phyloP scores from a whole-genome alignment of 2,113 vertebrate species.

The Elachura formosa region DNA sequence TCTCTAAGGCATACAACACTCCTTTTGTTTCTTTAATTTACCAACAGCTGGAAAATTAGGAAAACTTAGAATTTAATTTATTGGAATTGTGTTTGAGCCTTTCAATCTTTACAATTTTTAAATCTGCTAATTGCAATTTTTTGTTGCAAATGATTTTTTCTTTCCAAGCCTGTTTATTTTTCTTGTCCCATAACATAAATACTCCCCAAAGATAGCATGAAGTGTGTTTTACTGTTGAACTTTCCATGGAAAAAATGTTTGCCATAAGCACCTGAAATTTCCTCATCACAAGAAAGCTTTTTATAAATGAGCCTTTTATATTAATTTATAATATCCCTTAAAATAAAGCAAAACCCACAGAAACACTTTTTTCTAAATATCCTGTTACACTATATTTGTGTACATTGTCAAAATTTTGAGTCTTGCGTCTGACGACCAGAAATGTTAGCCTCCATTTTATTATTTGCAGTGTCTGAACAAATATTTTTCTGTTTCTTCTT shows the following conservation, averaged over 20 bases:
- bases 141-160: background rate
- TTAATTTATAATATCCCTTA: background rate
- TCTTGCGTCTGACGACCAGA: background rate
- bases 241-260: background rate
- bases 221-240: background rate
- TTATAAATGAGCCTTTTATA: background rate
- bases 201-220: background rate
- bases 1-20: rapidly evolving
- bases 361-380: background rate
- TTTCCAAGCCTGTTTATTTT: background rate
- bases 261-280: background rate
- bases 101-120: background rate
- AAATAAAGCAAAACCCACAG: background rate
- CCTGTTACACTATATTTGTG: background rate
- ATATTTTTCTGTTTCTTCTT: background rate
- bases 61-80: background rate
- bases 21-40: background rate
- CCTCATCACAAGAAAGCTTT: background rate
- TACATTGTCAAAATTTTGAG: background rate
- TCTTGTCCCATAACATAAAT: background rate
- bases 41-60: background rate
- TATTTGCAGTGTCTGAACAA: background rate
- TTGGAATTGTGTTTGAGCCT: background rate
- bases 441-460: background rate
- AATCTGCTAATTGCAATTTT: background rate